phyloP scores from a whole-genome alignment of 1,140 invertebrate genomes.

The Cyrtorhinus lividipennis region DNA sequence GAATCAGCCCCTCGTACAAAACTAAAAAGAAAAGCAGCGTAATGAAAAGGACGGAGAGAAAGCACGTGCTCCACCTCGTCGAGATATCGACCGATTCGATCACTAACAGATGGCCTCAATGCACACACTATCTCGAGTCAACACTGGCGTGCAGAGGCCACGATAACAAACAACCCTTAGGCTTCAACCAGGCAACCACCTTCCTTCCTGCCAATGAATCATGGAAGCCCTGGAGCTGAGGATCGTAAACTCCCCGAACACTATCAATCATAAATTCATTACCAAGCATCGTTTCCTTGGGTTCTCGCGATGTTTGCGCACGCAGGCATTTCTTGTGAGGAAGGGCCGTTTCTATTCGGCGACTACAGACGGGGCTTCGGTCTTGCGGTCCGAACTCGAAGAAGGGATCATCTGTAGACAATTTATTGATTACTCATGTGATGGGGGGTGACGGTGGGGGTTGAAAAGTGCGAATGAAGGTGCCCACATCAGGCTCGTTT shows the following conservation, averaged over 20 bases:
- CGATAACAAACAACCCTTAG: constrained; percentile 6
- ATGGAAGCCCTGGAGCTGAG: not conserved
- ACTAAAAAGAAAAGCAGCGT: too few relatives aligned
- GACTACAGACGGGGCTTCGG: too few relatives aligned
- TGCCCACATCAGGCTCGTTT: too few relatives aligned
- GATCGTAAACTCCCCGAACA: not conserved
- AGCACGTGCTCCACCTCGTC: not conserved
- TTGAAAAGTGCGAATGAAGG: too few relatives aligned
- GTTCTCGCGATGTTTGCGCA: not conserved
- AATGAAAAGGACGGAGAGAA: not conserved
- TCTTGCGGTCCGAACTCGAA: too few relatives aligned
- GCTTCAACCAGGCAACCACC: not conserved
- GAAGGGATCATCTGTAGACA: too few relatives aligned
- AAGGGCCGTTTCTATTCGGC: too few relatives aligned
- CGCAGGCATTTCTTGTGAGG: not conserved
- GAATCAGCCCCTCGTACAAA: too few relatives aligned
- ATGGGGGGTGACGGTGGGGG: too few relatives aligned
- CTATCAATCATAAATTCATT: not conserved
- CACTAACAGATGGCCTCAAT: constrained; percentile 1
- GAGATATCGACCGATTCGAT: constrained; percentile 2
- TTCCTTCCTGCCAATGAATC: not conserved
- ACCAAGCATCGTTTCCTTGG: not conserved
- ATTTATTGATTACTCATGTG: too few relatives aligned
- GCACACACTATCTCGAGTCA: constrained; percentile 7
- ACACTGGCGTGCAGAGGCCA: constrained; percentile 5